Evolutionary conservation across 2,888 invertebrate genomes (phyloP), one percentile per base, ranked within the genome.

Genomic region (Biston betularia): DNA sequence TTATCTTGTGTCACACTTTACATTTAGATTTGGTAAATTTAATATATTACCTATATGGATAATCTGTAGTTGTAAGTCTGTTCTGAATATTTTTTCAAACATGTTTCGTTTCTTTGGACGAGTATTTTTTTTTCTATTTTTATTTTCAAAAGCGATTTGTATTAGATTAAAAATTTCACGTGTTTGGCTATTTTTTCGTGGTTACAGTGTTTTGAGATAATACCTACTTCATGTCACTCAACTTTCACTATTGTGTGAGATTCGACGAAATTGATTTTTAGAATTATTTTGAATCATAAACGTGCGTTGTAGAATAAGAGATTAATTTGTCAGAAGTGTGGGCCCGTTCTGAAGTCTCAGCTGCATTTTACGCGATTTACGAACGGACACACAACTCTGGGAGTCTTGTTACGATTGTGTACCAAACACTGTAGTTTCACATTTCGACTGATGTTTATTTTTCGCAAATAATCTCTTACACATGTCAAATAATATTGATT

Each of bases 1-100:
- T 1, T 42, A 54, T 11, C 11, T 15, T 54, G n/a, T 42, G 42
- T 42, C 12, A 6, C 11, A 24, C 33, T 44, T 53, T 6, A 40
- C 9, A 7, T 40, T 11, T 24, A 6, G 42, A 42, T 7, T 44
- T 42, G 24, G 42, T 44, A 12, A 33, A 54, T 53, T 53, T 10
- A 15, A 14, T 44, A 44, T 12, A 42, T 38, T 15, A n/a, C n/a
- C n/a, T n/a, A n/a, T n/a, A n/a, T n/a, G n/a, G 40, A 15, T 52
- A 24, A 11, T 38, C n/a, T 33, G 9, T 54, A 54, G 54, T 54
- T 54, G 44, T 54, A 54, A 54, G 42, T 42, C 54, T 54, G 54
- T 54, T 33, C 33, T 54, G 42, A 42, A 54, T 54, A 42, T 38
- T 8, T 14, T 38, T 8, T 24, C 24, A 24, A 24, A 24, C 24